Evolutionary conservation across 2,113 vertebrate species (phyloP).

Genomic region (Struthio camelus): DNA sequence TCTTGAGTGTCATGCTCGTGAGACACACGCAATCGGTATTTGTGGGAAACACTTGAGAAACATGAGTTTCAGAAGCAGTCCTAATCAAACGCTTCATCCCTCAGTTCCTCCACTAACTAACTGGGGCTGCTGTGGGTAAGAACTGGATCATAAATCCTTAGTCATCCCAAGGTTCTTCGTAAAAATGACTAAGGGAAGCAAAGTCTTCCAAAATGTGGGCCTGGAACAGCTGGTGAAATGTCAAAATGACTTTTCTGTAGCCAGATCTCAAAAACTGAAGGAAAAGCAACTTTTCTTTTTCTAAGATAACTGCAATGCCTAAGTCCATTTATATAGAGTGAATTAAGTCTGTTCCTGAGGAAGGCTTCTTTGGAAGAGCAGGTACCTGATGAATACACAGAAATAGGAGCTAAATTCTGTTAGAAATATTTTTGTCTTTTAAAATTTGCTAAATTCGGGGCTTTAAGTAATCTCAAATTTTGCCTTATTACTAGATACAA

Average conservation of each 20-base stretch:
- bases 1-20: background rate
- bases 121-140: background rate
- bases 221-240: background rate
- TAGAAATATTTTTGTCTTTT: background rate
- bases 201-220: background rate
- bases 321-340: background rate
- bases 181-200: background rate
- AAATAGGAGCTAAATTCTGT: background rate
- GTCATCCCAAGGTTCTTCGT: rapidly evolving
- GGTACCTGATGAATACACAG: background rate
- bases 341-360: background rate
- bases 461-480: background rate
- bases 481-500: background rate
- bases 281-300: background rate
- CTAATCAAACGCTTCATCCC: background rate
- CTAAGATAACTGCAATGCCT: background rate
- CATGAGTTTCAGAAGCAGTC: background rate
- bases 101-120: background rate
- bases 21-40: background rate
- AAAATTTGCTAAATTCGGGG: background rate
- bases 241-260: background rate
- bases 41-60: background rate
- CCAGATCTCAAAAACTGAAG: background rate
- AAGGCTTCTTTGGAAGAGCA: background rate
- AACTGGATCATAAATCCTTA: background rate